Conservation (phyloP, 1,140 invertebrate species). For the Hormaphis cornu region DNA sequence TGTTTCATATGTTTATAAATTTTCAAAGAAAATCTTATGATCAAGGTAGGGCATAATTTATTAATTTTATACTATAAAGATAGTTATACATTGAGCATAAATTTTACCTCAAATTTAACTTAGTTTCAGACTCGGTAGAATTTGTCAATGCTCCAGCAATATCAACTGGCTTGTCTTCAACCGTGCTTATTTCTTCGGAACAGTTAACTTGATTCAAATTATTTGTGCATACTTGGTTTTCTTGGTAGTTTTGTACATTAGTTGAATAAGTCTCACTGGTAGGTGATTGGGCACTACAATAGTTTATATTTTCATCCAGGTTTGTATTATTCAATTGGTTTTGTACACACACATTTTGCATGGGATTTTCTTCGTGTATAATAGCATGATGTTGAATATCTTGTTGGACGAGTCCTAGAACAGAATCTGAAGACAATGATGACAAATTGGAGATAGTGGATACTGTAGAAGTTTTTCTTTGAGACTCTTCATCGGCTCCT, state of each 20-base stretch:
- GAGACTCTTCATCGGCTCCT: slow-evolving; percentile 18
- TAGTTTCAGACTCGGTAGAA: neutral
- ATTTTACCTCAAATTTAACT: neutral
- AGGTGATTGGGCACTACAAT: slow-evolving; percentile 1
- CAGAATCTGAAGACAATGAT: slow-evolving; percentile 30
- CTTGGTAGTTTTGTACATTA: neutral
- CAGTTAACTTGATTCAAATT: neutral
- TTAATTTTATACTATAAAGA: too few relatives aligned
- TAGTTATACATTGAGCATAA: too few relatives aligned
- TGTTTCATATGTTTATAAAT: too few relatives aligned
- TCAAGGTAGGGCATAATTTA: too few relatives aligned
- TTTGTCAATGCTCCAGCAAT: neutral
- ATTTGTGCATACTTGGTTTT: slow-evolving; percentile 17
- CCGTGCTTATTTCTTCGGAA: neutral
- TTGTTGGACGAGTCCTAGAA: slow-evolving; percentile 18
- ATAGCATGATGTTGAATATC: slow-evolving; percentile 27
- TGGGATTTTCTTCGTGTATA: slow-evolving; percentile 24
- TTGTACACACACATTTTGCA: neutral
- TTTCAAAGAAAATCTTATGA: too few relatives aligned
- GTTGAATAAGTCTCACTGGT: neutral
- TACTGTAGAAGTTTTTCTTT: slow-evolving; percentile 34
- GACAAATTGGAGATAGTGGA: slow-evolving; percentile 29
- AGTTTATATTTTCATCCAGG: neutral
- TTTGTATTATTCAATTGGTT: neutral
- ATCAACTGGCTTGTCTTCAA: slow-evolving; percentile 1